Evolutionary conservation across 2,113 vertebrate species (phyloP).

Genomic region (Pipa parva): DNA sequence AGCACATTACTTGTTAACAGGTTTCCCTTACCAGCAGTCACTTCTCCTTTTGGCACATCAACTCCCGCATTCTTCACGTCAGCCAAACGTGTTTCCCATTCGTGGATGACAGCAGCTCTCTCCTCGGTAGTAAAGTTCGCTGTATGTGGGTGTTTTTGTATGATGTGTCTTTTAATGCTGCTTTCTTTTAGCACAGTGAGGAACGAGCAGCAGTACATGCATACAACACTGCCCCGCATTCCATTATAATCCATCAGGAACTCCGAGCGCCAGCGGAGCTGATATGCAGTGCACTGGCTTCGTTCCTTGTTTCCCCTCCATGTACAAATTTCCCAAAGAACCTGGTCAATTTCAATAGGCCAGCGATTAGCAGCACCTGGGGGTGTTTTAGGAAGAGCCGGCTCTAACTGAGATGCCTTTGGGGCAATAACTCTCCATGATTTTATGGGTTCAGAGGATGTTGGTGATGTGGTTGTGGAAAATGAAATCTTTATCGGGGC

Average conservation of each 20-base stretch:
- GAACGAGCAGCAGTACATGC: slow-evolving; percentile 72
- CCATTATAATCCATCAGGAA: slow-evolving; percentile 81
- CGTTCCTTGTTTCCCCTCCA: slow-evolving; percentile 43
- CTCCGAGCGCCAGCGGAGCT: slow-evolving; percentile 77
- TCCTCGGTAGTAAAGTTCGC: slow-evolving; percentile 56
- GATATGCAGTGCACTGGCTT: slow-evolving; percentile 52
- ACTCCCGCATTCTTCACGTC: slow-evolving; percentile 46
- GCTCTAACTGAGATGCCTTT: slow-evolving; percentile 39
- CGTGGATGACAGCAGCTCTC: slow-evolving; percentile 69
- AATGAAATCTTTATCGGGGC: slow-evolving; percentile 35
- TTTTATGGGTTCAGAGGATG: slow-evolving; percentile 12
- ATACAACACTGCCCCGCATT: slow-evolving; percentile 69
- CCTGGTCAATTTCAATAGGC: slow-evolving; percentile 15
- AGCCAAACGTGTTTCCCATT: slow-evolving; percentile 73
- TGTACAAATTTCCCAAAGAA: slow-evolving; percentile 42
- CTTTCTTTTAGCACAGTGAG: slow-evolving; percentile 74
- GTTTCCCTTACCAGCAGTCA: slow-evolving; percentile 5
- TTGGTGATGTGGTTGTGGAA: background rate
- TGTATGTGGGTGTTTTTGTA: slow-evolving; percentile 77
- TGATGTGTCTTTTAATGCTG: slow-evolving; percentile 79
- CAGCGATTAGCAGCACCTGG: background rate
- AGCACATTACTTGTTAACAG: too few species aligned
- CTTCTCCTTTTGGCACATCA: background rate
- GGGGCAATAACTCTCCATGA: slow-evolving; percentile 34
- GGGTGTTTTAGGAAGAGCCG: background rate